Percentiles rank a stretch among this genome's conserved stretches.
Conservation (phyloP, 1,140 invertebrate genomes). For the Teleogryllus occipitalis region DNA sequence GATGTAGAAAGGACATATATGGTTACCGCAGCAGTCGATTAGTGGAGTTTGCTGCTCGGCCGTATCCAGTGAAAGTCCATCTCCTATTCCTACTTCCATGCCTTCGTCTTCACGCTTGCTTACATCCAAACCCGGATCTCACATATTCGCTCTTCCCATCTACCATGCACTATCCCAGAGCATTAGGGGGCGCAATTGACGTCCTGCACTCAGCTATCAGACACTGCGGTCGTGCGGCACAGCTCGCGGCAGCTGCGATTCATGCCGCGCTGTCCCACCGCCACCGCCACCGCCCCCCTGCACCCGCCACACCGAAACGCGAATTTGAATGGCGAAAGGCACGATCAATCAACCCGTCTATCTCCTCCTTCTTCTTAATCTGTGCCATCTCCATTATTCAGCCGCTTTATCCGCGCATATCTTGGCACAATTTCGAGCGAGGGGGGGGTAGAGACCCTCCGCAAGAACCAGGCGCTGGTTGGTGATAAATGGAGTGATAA, state of each 20-base stretch:
- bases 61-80: no score
- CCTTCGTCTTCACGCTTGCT: no score
- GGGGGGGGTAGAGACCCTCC: no score
- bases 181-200: background rate
- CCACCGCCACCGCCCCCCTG: background rate
- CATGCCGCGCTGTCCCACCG: no score
- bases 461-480: background rate
- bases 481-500: slow-evolving; percentile 4
- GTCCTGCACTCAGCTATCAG: background rate
- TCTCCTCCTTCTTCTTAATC: background rate
- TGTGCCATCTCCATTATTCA: slow-evolving; percentile 4
- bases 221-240: no score
- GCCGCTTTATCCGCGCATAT: background rate
- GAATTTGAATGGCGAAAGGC: background rate
- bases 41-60: no score
- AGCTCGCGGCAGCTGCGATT: background rate
- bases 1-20: no score
- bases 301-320: background rate
- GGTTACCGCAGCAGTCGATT: no score
- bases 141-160: no score
- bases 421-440: background rate
- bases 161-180: no score
- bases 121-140: no score
- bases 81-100: no score
- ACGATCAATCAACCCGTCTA: slow-evolving; percentile 3